Base-by-base conservation (phyloP, 1,140 invertebrate species). In the Ceratoteleas bidentatus region DNA sequence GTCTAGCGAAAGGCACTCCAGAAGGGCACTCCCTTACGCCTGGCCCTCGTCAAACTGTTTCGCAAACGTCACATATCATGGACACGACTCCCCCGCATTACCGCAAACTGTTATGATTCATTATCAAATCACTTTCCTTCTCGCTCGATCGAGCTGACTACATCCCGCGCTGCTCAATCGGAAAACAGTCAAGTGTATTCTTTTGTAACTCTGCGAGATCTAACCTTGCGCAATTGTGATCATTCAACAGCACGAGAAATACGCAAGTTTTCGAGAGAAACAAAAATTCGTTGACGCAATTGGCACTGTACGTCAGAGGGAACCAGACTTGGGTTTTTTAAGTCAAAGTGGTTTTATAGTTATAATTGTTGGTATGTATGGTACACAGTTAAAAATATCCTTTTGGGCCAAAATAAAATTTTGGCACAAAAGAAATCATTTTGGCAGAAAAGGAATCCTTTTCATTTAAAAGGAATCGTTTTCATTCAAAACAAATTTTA, bases 21-120 rank as follows among this genome's bases (percentile, higher is more conserved):
- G 38, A 81, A 85, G 80, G 77, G 84, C 80, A 81, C 76, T 85
- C 81, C 77, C 77, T 83, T 83, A 68, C 53, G 6, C 62, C 36
- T 57, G 40, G 34, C 33, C 50, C 62, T 76, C 66, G 66, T 16
- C 15, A 69, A 69, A 74, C 57, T 74, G 49, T 65, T 60, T 65
- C 47, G 53, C 47, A 70, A 78, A 58, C 47, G 47, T 61, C 38
- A 60, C 64, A 66, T 57, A 49, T 57, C 49, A 16, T 8, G 14
- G 24, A 40, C 32, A 8, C 24, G 10, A 61, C 56, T 62, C 50
- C 14, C 58, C 43, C 58, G 11, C 34, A 13, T 15, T n/a, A 8
- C 10, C 33, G 43, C 3, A 40, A 16, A 69, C 9, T 10, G 2
- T 57, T 57, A 43, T 1, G 13, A 53, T 54, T 57, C 38, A 66